Base-by-base conservation (phyloP, 1,140 invertebrate genomes). In the Lithobius niger region DNA sequence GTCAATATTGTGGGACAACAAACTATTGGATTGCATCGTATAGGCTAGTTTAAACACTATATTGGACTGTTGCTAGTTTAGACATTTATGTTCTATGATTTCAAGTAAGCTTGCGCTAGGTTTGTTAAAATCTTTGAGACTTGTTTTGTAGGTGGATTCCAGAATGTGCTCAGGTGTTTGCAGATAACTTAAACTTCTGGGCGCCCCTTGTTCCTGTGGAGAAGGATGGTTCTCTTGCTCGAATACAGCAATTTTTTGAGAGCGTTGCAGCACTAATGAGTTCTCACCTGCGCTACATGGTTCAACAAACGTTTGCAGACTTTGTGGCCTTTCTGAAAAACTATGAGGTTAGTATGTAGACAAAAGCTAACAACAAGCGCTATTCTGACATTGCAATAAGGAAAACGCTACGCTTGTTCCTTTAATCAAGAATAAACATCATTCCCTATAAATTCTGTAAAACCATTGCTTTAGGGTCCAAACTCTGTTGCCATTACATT, bases 191-290 rank as follows among this genome's bases (percentile, higher is more conserved):
- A 60, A 60, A 76, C 1, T 70, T 75, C 19, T 90, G 87, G 86
- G 71, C 78, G 6, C 62, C 76, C 40, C 77, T 83, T 18, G 79
- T 88, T 15, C 80, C 84, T 2, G 73, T 70, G 57, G 76, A 74
- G 48, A 65, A 71, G 16, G 60, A 63, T 1, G 75, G 76, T 26
- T 80, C 77, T 16, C 74, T 77, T 1, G 64, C 71, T 2, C 65
- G 77, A 27, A 74, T 85, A 0, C 69, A 78, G 58, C 74, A 77
- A 45, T 82, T 85, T 57, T 88, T 89, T 63, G 71, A 74, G 4
- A 77, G 78, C 60, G 77, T 88, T n/a, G 81, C 84, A 59, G 72
- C 80, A 1, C 65, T 91, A n/a, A 82, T 94, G 76, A 88, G 87
- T 0, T 73, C 74, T 24, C 86, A 92, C 65, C 67, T 95, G 22